Base-by-base conservation (phyloP, 2,113 vertebrate species). In the Pygoscelis antarcticus region DNA sequence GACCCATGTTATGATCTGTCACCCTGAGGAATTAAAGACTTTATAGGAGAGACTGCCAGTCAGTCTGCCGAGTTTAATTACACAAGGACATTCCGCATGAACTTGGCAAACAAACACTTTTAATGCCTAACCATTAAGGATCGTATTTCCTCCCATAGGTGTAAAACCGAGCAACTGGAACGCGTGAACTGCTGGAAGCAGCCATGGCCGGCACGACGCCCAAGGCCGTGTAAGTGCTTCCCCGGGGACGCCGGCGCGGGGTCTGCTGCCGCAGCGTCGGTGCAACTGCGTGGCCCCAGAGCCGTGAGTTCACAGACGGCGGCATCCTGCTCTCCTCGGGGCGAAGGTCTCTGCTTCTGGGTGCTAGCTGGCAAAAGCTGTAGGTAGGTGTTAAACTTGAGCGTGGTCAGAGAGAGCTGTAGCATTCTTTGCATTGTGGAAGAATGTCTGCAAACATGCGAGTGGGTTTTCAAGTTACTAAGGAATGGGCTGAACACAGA, bases 231-330 rank as follows among this genome's bases (percentile, higher is more conserved):
- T 38, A 13, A n/a, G 9, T 0, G 0, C 36, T 40, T 27, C 14
- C 19, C 36, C 0, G 1, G 7, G 78, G 27, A 27, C 0, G 2
- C 26, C 1, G 1, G 23, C 2, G 1, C 0, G 2, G 16, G 25
- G 4, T 47, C 42, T 46, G 58, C 10, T 2, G 2, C 18, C 1
- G 1, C 9, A 1, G 21, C 4, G 1, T 36, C 11, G 4, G 32
- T 3, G 2, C 30, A 17, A 12, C 32, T 11, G 13, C 8, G 1
- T 1, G 0, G 27, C 18, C 16, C 11, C 1, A 4, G 42, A 69
- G 15, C 11, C 0, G 2, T 22, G 55, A 64, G 30, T 44, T 23
- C 34, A 16, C 21, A 71, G 25, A 16, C 0, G 2, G 23, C 1
- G 1, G 6, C 5, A 1, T 40, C 20, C 83, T 52, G 40, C 74